Conservation (phyloP, 1,140 invertebrate species). For the Ceratina japonica region DNA sequence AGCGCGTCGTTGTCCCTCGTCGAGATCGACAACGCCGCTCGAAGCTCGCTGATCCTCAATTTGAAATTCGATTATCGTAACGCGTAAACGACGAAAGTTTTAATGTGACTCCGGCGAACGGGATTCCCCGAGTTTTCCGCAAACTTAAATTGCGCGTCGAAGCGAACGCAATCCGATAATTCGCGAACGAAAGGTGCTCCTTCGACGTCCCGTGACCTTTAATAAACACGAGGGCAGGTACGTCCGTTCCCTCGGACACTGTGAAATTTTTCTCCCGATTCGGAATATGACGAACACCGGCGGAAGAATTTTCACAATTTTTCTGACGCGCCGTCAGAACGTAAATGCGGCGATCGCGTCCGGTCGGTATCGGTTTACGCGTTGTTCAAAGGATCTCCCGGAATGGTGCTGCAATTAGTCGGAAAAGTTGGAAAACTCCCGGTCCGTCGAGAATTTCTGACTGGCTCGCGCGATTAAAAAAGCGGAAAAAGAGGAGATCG, state of each 20-base stretch:
- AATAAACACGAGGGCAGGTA: background rate
- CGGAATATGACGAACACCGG: background rate
- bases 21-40: background rate
- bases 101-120: too few relatives aligned
- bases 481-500: background rate
- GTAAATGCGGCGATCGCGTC: too few relatives aligned
- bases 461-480: slow-evolving; percentile 32
- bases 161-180: slow-evolving; percentile 8
- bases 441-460: slow-evolving; percentile 9
- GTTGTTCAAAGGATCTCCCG: too few relatives aligned
- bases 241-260: too few relatives aligned
- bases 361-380: too few relatives aligned
- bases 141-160: slow-evolving; percentile 20
- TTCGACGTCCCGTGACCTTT: background rate
- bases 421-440: slow-evolving; percentile 38
- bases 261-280: too few relatives aligned
- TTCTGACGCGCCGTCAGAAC: too few relatives aligned
- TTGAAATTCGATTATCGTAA: slow-evolving; percentile 22
- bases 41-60: background rate
- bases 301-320: too few relatives aligned
- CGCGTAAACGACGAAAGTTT: background rate
- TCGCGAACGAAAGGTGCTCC: background rate
- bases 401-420: slow-evolving; percentile 27
- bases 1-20: too few relatives aligned
- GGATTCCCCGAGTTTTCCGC: slow-evolving; percentile 3